A percentile compares a stretch with the other conserved stretches of the same genome.
Conservation (phyloP, 2,797 vertebrate species). For the Champsocephalus gunnari region DNA sequence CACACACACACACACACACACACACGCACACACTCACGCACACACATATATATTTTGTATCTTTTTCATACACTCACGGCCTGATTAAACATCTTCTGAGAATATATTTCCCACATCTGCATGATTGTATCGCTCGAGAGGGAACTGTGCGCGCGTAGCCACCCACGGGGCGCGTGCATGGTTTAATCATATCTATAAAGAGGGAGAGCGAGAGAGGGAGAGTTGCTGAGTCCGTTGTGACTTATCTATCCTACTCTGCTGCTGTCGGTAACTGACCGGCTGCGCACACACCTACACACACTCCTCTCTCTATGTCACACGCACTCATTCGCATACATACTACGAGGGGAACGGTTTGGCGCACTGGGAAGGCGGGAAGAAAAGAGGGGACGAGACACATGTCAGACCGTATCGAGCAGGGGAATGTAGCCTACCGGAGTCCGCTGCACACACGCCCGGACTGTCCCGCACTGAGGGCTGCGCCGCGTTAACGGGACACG, state of each 20-base stretch:
- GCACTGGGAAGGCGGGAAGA: conserved; percentile 45
- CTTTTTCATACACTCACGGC: not conserved
- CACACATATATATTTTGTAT: conserved; percentile 1
- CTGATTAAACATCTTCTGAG: conserved; percentile 54
- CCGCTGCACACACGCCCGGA: conserved; percentile 51
- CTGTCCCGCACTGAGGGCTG: conserved; percentile 56
- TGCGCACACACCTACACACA: conserved; percentile 64
- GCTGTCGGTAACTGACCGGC: conserved; percentile 62
- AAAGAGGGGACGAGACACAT: conserved; percentile 52
- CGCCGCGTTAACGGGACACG: conserved; percentile 63
- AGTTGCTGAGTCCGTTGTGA: conserved; percentile 62
- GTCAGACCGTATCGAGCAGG: conserved; percentile 56
- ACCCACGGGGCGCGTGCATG: conserved; percentile 74
- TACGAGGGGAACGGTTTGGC: conserved; percentile 45
- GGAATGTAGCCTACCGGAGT: conserved; percentile 69
- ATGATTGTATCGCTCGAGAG: conserved; percentile 57
- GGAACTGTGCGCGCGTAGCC: conserved; percentile 71
- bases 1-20: not conserved
- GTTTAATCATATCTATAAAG: conserved; percentile 66
- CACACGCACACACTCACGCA: conserved; percentile 15
- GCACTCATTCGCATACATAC: conserved; percentile 3
- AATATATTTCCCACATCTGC: conserved; percentile 47
- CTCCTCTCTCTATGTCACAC: conserved; percentile 27
- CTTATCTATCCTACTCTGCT: conserved; percentile 66
- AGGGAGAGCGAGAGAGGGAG: conserved; percentile 33